These are phyloP conservation scores for Meteorus colon DNA, from an alignment of 2,888 invertebrate species.

Conservation along the genomic window DNA sequence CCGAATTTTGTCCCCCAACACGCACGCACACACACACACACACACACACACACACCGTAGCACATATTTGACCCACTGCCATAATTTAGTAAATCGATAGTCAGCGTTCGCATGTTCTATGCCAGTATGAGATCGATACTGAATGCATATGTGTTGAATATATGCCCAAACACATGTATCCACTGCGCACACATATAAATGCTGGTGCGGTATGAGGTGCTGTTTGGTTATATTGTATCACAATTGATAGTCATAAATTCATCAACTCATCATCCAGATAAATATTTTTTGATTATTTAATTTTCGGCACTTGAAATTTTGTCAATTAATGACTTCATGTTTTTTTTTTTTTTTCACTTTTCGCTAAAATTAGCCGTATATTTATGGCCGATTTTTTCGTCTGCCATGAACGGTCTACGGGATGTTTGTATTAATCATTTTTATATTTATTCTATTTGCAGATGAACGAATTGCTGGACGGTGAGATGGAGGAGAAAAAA, in stretches of 20 bases:
- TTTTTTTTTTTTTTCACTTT: background rate
- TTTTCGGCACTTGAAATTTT: background rate
- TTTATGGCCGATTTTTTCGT: background rate
- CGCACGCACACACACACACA: too few species aligned
- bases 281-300: background rate
- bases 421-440: constrained; percentile 46
- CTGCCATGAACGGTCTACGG: background rate
- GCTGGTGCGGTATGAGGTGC: too few species aligned
- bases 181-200: too few species aligned
- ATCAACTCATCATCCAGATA: too few species aligned
- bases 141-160: constrained; percentile 5
- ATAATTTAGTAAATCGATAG: constrained; percentile 70
- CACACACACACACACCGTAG: too few species aligned
- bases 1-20: constrained; percentile 37
- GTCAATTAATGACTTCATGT: background rate
- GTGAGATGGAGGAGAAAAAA: constrained; percentile 37
- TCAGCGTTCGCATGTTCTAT: constrained; percentile 33
- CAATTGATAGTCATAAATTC: too few species aligned
- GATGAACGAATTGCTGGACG: constrained; percentile 25
- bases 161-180: too few species aligned
- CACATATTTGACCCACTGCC: constrained; percentile 61
- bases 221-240: too few species aligned
- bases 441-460: constrained; percentile 53
- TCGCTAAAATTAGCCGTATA: background rate
- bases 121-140: constrained; percentile 34